Evolutionary conservation across 2,797 vertebrate species (phyloP).

Genomic region (Zenarchopterus dispar): DNA sequence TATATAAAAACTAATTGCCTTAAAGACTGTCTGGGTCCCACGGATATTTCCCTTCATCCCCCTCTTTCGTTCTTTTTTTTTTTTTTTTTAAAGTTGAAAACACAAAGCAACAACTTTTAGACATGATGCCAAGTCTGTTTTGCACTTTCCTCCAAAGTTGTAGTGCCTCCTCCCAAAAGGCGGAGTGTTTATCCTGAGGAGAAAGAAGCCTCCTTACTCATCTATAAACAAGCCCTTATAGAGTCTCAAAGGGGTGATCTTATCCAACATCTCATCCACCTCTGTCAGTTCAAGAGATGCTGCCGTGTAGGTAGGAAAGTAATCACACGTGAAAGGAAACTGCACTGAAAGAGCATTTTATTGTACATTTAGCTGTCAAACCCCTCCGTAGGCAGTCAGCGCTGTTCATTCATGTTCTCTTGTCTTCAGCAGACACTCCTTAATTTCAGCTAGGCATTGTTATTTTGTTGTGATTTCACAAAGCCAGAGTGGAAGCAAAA

Average conservation of each 20-base stretch:
- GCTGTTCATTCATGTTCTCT: constrained; percentile 55
- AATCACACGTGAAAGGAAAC: constrained; percentile 21
- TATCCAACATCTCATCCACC: neutral
- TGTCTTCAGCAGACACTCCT: constrained; percentile 68
- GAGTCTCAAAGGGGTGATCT: neutral
- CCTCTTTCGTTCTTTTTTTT: no score
- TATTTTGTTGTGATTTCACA: constrained; percentile 37
- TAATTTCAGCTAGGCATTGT: constrained; percentile 25
- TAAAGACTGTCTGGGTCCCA: no score
- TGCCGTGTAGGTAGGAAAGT: neutral
- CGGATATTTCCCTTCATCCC: no score
- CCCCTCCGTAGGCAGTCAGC: constrained; percentile 50
- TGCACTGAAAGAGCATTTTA: constrained; percentile 68
- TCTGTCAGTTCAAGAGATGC: no score
- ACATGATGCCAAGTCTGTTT: neutral
- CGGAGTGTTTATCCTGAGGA: no score
- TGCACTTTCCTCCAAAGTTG: no score
- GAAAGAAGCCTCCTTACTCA: no score
- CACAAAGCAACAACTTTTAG: constrained; percentile 4
- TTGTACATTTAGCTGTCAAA: constrained; percentile 66
- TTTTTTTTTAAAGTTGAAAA: neutral
- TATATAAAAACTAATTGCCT: no score
- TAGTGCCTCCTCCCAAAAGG: no score
- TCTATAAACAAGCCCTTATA: no score
- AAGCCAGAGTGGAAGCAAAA: constrained; percentile 20